Percentiles rank a stretch among this genome's conserved stretches.
Evolutionary conservation across 1,140 invertebrate species (phyloP).

Genomic region (Leucophenga varia): DNA sequence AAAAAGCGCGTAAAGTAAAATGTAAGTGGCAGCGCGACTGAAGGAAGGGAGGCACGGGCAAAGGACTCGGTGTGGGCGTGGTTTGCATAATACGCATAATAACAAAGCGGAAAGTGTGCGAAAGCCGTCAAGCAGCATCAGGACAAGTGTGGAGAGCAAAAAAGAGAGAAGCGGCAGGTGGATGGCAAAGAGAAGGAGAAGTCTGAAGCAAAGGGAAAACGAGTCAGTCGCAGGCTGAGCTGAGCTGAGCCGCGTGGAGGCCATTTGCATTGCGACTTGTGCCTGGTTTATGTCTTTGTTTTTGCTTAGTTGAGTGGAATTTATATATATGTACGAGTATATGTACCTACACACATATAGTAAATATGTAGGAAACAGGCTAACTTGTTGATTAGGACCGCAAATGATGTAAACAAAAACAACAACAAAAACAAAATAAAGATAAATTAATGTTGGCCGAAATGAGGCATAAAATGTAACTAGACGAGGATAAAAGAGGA

Average conservation of each 20-base stretch:
- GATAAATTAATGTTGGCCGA: too few species aligned
- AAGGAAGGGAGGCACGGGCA: slow-evolving; percentile 9
- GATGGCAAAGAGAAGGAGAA: too few species aligned
- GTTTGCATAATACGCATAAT: slow-evolving; percentile 32
- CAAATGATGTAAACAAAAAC: slow-evolving; percentile 8
- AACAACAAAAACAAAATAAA: slow-evolving; percentile 17
- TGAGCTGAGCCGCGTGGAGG: slow-evolving; percentile 5
- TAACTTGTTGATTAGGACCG: slow-evolving; percentile 22
- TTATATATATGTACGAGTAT: slow-evolving; percentile 19
- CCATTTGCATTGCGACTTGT: slow-evolving; percentile 37
- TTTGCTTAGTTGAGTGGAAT: slow-evolving; percentile 28
- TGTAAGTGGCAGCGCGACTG: slow-evolving; percentile 36
- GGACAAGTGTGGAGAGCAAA: slow-evolving; percentile 14
- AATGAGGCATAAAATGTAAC: too few species aligned
- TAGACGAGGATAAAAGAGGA: too few species aligned
- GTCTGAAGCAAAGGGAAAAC: too few species aligned
- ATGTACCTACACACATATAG: slow-evolving; percentile 1
- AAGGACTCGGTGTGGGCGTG: slow-evolving; percentile 11
- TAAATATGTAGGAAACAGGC: slow-evolving; percentile 1
- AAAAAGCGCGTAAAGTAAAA: slow-evolving; percentile 42
- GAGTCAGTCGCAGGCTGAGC: too few species aligned
- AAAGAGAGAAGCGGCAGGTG: too few species aligned
- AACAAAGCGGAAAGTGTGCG: slow-evolving; percentile 31
- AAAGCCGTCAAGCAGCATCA: slow-evolving; percentile 33
- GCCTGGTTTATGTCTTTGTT: slow-evolving; percentile 48